phyloP scores from a whole-genome alignment of 2,113 vertebrate genomes.

The Scatophagus argus region DNA sequence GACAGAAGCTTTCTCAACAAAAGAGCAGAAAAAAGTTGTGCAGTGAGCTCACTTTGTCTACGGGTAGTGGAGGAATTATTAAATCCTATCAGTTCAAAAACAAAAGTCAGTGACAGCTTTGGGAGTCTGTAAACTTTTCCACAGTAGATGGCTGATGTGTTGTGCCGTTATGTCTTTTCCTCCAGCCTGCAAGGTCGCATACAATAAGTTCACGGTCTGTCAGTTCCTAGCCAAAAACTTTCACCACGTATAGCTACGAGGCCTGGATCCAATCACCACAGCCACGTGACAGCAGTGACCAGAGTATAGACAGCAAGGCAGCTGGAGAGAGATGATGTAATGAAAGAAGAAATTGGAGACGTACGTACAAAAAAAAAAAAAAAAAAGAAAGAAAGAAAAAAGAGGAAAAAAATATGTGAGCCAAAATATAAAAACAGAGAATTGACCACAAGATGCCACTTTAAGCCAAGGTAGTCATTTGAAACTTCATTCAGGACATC shows the following conservation, averaged over 20 bases:
- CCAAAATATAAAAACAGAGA: constrained; percentile 41
- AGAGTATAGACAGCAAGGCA: constrained; percentile 60
- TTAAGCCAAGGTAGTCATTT: constrained; percentile 10
- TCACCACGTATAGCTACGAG: constrained; percentile 60
- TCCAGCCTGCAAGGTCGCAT: constrained; percentile 46
- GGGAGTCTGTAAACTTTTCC: constrained; percentile 45
- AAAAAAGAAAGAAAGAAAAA: constrained; percentile 16
- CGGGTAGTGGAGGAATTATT: constrained; percentile 41
- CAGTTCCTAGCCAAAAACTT: constrained; percentile 55
- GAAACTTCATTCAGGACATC: constrained; percentile 18
- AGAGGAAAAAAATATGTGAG: constrained; percentile 29
- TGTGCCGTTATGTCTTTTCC: constrained; percentile 10
- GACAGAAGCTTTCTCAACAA: constrained; percentile 30
- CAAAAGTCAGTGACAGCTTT: constrained; percentile 33
- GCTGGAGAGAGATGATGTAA: constrained; percentile 71
- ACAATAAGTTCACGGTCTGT: constrained; percentile 69
- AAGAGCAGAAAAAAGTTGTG: constrained; percentile 33
- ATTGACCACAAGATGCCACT: constrained; percentile 14
- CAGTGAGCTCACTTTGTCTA: constrained; percentile 36
- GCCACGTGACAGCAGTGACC: constrained; percentile 75
- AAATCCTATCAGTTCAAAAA: constrained; percentile 48
- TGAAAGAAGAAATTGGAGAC: constrained; percentile 36
- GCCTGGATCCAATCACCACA: constrained; percentile 78
- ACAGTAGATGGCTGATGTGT: constrained; percentile 16
- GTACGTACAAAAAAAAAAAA: constrained; percentile 10